Conservation (phyloP, 2,113 vertebrate genomes). For the Tautogolabrus adspersus region DNA sequence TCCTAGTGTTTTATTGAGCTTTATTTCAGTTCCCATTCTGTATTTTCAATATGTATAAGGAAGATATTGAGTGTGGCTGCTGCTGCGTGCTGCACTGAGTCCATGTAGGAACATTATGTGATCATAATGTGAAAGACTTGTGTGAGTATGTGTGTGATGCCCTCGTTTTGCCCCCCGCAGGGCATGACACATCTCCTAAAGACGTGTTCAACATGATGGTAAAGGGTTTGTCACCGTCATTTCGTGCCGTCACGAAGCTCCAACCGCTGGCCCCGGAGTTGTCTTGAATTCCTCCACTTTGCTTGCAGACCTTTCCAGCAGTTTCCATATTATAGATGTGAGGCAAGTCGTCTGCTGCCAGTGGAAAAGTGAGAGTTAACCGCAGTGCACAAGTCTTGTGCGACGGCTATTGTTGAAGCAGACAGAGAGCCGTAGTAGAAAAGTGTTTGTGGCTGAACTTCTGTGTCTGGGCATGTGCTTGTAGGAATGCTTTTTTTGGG, state of each 20-base stretch:
- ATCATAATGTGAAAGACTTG: conserved; percentile 57
- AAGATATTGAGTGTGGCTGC: conserved; percentile 64
- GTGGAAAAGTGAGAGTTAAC: conserved; percentile 44
- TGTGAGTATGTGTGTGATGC: conserved; percentile 52
- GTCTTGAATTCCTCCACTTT: conserved; percentile 21
- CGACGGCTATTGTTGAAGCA: conserved; percentile 38
- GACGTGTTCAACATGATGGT: conserved; percentile 52
- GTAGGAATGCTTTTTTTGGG: conserved; percentile 47
- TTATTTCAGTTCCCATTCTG: conserved; percentile 72
- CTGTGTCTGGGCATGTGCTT: conserved; percentile 53
- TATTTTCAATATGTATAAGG: conserved; percentile 66
- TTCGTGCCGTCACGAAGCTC: conserved; percentile 32
- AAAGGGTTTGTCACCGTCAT: conserved; percentile 52
- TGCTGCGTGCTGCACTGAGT: conserved; percentile 44
- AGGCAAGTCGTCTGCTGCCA: conserved; percentile 16
- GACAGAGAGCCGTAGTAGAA: conserved; percentile 49
- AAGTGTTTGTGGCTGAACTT: conserved; percentile 37
- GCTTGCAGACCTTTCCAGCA: conserved; percentile 41
- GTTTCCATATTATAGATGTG: conserved; percentile 15
- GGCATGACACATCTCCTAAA: conserved; percentile 58
- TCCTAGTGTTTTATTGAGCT: conserved; percentile 77
- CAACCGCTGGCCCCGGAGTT: conserved; percentile 16
- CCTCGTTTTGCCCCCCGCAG: conserved; percentile 57
- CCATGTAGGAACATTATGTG: conserved; percentile 32
- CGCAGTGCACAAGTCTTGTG: conserved; percentile 8